Conservation (phyloP, 2,888 invertebrate species). For the Ichneumoninae sp. region DNA sequence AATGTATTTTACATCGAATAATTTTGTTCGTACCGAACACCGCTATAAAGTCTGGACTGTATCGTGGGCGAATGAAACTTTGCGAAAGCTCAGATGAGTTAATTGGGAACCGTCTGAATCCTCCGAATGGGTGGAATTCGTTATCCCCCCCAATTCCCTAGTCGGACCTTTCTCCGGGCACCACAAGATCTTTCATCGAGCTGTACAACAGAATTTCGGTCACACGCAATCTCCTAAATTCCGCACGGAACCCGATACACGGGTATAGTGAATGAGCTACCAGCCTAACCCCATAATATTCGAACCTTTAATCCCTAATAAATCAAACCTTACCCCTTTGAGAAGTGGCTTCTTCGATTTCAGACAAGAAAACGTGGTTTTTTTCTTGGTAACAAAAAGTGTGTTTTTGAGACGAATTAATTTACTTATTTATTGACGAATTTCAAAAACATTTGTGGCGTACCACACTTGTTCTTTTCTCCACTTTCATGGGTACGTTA, state of each 20-base stretch:
- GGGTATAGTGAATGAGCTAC: background rate
- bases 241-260: background rate
- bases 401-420: no score
- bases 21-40: background rate
- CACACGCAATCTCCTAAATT: background rate
- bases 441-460: no score
- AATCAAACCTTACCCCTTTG: no score
- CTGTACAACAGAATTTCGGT: slow-evolving; percentile 24
- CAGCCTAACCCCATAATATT: no score
- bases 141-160: slow-evolving; percentile 11
- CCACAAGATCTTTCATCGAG: slow-evolving; percentile 37
- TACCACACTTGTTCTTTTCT: no score
- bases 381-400: no score
- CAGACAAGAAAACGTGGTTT: no score
- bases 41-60: background rate
- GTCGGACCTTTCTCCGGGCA: background rate
- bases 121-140: slow-evolving; percentile 27
- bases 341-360: no score
- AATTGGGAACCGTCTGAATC: slow-evolving; percentile 15
- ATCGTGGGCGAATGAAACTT: slow-evolving; percentile 20
- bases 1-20: background rate
- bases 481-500: no score
- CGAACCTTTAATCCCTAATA: no score
- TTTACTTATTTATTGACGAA: no score
- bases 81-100: slow-evolving; percentile 31